Evolutionary conservation across 1,140 invertebrate species (phyloP), one percentile per base, ranked within the genome.

Genomic region (Bombus waltoni): DNA sequence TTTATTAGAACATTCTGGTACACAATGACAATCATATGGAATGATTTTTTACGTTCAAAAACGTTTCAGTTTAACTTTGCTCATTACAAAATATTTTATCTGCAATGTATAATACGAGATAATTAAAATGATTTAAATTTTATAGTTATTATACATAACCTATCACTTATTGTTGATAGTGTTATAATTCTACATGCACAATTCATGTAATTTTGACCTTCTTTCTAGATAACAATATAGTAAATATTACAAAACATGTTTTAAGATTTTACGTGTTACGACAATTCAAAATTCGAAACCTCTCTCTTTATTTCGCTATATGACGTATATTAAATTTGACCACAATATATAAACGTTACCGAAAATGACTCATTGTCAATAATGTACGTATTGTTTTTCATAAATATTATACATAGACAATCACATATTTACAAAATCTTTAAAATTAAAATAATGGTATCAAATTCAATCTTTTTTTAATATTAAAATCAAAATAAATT

Each of bases 311-410:
- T 59, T 53, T 32, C n/a, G 40, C n/a, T 44, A 44, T 32, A 78
- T 44, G 40, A 73, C 25, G 1, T 38, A 44, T 25, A 59, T 77
- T n/a, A 59, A 75, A 80, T 68, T 79, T 77, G 40, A 28, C 4
- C 3, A 42, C 15, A 59, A 62, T 32, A 62, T 32, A 10, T 9
- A 40, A 38, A 42, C 18, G 9, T 35, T 44, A n/a, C 40, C 62
- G 11, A 57, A 38, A 38, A 13, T 68, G 57, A 83, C 38, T 53
- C 32, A 83, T 77, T 42, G n/a, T 66, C 85, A 98, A 77, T 76
- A 83, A 83, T 22, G 6, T 53, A 57, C 25, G 28, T 44, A 47
- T 22, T 32, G 65, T 47, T 8, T 44, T n/a, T n/a, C 59, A n/a
- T 62, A 13, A 62, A 62, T n/a, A 62, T 62, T 62, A 62, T n/a